phyloP scores from a whole-genome alignment of 1,140 invertebrate species.

The Pantala flavescens region DNA sequence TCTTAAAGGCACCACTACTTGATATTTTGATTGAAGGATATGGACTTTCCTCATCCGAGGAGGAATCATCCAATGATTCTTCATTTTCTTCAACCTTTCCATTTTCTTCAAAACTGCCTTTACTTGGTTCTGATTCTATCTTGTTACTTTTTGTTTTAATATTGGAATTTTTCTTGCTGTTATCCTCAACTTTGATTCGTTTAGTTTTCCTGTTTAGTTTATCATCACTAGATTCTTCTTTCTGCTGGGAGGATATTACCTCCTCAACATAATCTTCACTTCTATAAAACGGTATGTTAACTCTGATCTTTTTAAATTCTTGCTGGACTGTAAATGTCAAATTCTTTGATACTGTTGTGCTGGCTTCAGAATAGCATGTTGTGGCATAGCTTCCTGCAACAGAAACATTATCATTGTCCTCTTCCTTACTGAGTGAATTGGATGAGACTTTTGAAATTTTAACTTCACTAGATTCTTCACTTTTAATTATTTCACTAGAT shows the following conservation, averaged over 20 bases:
- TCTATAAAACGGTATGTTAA: neutral
- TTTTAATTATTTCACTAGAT: conserved; percentile 18
- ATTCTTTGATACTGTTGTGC: neutral
- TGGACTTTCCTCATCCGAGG: neutral
- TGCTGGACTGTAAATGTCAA: neutral
- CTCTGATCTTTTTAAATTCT: neutral
- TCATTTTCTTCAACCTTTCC: neutral
- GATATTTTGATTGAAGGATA: conserved; percentile 28
- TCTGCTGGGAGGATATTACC: neutral
- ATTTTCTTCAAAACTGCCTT: neutral
- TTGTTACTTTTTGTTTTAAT: conserved; percentile 24
- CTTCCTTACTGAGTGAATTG: conserved; percentile 26
- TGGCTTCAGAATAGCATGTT: neutral
- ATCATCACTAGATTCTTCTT: conserved; percentile 21
- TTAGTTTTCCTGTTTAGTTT: conserved; percentile 14
- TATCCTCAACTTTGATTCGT: neutral
- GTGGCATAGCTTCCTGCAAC: neutral
- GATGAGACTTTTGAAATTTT: conserved; percentile 17
- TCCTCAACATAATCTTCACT: neutral
- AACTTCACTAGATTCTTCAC: conserved; percentile 39
- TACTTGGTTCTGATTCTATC: neutral
- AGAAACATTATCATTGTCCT: conserved; percentile 29
- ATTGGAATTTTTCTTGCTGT: neutral
- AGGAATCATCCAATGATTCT: neutral
- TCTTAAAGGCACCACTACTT: conserved; percentile 40